A percentile compares a stretch with the other conserved stretches of the same genome.
phyloP scores from a whole-genome alignment of 2,113 vertebrate genomes.

The Noctilio leporinus region DNA sequence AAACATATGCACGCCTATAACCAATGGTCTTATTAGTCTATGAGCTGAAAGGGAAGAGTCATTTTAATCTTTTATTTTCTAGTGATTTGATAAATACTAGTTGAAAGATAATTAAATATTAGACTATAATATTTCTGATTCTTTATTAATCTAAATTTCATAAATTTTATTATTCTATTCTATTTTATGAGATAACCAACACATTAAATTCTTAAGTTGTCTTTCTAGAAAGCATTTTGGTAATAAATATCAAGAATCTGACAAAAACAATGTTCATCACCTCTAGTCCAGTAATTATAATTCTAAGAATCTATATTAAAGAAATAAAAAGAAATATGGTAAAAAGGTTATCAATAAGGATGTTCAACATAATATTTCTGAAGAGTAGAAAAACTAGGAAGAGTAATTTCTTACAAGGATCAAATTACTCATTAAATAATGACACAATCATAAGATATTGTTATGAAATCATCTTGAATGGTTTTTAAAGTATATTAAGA shows the following conservation, averaged over 20 bases:
- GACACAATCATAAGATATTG: neutral
- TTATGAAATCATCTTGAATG: neutral
- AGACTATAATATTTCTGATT: neutral
- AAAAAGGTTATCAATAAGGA: neutral
- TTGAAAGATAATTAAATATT: neutral
- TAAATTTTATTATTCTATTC: neutral
- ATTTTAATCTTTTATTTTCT: neutral
- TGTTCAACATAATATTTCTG: neutral
- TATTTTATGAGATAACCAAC: neutral
- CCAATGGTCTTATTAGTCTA: neutral
- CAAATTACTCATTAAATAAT: conserved; percentile 26
- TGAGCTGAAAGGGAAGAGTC: neutral
- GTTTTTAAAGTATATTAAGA: conserved; percentile 6
- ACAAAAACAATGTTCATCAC: neutral
- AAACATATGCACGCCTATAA: neutral
- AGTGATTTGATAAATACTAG: neutral
- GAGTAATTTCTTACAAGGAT: neutral
- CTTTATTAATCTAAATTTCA: neutral
- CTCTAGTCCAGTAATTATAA: neutral
- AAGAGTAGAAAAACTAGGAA: neutral
- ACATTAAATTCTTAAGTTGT: neutral
- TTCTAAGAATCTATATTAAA: neutral
- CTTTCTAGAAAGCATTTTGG: neutral
- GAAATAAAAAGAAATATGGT: neutral
- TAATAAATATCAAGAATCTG: neutral